phyloP scores from a whole-genome alignment of 2,797 vertebrate species.

The Tadarida brasiliensis region DNA sequence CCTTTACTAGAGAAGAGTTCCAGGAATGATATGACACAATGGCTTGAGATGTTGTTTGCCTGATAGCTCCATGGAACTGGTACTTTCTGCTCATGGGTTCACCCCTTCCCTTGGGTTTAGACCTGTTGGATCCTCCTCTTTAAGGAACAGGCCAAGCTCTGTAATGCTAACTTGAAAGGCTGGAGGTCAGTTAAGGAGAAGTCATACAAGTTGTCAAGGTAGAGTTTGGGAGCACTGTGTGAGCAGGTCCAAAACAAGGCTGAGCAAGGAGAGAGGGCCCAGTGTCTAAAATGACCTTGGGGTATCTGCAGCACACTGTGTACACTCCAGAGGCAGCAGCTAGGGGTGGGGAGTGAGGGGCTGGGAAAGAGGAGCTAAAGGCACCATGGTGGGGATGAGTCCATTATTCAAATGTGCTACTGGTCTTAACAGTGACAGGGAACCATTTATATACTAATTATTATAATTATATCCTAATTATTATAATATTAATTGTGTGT shows the following conservation, averaged over 20 bases:
- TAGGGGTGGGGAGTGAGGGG: accelerated
- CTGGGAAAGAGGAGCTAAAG: not conserved
- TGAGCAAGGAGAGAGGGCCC: not conserved
- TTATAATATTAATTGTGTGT: not conserved
- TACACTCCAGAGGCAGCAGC: not conserved
- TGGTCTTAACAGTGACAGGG: not conserved
- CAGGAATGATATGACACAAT: not conserved
- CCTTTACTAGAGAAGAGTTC: not conserved
- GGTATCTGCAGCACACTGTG: too few relatives aligned
- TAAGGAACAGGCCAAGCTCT: not conserved
- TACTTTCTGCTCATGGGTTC: not conserved
- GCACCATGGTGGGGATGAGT: not conserved
- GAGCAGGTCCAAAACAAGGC: not conserved
- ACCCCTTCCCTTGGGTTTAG: not conserved
- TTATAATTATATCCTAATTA: not conserved
- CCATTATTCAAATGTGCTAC: not conserved
- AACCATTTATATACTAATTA: not conserved
- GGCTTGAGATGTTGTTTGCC: not conserved
- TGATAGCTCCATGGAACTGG: not conserved
- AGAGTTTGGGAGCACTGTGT: not conserved
- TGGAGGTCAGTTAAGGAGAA: not conserved
- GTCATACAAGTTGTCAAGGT: not conserved
- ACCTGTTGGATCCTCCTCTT: not conserved
- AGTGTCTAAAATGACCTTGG: not conserved
- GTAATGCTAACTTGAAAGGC: not conserved